Base-by-base conservation (phyloP, 2,888 invertebrate species). In the Proisotoma minuta region DNA sequence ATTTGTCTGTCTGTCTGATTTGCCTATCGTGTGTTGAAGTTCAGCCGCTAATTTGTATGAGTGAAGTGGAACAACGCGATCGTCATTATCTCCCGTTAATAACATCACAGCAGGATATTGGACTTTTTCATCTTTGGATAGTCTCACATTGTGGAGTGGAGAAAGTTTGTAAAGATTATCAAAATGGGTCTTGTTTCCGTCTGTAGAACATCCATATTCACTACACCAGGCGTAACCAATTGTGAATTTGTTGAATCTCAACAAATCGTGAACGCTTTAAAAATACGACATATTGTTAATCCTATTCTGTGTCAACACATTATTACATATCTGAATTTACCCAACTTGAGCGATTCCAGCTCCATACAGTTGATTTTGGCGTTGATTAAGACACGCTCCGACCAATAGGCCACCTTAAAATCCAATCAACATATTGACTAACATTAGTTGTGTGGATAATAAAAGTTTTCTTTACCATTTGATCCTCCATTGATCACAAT, bases 81-180 rank as follows among this genome's bases (percentile, higher is more conserved):
- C 97, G 81, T 98, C 98, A 79, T 99, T 98, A 82, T 98, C 97
- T 22, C 93, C 97, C n/a, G 97, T 96, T 73, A 93, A 81, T 63
- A 98, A 83, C 66, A 99, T 81, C 15, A 88, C 88, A n/a, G 96
- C 87, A 5, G 98, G 98, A 82, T 96, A 98, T 79, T 94, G 86
- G 0, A 64, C 59, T 51, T 69, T 71, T 27, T 73, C 72, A 18
- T 68, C 80, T 58, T 78, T 75, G 0, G 92, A 90, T 15, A 84
- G 78, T 64, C 81, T 80, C 10, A 97, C 86, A 78, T 96, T 98
- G 80, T 99, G 98, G 39, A 98, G 80, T 0, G 98, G 98, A 2
- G 98, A 98, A 79, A 91, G 91, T 76, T 88, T 88, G 64, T 85
- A 80, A 52, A 95, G 79, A 79, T 89, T 89, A 10, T 88, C 82